Evolutionary conservation across 2,113 vertebrate genomes (phyloP).

Genomic region (Pelmatolapia mariae): DNA sequence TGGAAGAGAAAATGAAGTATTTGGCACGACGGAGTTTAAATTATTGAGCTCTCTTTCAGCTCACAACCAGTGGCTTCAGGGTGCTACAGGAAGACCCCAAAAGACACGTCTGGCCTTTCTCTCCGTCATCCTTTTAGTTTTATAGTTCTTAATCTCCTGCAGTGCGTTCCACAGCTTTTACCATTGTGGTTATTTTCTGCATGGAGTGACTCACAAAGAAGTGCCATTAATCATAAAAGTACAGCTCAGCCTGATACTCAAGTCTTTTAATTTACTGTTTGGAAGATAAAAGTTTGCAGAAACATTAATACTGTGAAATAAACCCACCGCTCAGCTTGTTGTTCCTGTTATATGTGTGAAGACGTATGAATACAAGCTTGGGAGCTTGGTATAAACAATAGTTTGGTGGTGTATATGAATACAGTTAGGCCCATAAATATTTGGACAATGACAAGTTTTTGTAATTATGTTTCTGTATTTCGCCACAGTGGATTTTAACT

Average conservation of each 20-base stretch:
- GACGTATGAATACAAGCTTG: neutral
- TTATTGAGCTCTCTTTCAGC: neutral
- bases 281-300: neutral
- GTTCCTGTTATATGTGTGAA: neutral
- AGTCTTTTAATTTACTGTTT: neutral
- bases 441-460: neutral
- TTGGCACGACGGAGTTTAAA: neutral
- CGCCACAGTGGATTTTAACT: neutral
- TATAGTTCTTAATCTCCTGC: neutral
- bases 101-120: neutral
- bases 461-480: neutral
- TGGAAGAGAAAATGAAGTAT: neutral
- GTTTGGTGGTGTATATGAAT: neutral
- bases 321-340: neutral
- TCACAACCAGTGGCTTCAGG: neutral
- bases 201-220: neutral
- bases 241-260: neutral
- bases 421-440: neutral
- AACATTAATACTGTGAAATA: neutral
- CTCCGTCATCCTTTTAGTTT: neutral
- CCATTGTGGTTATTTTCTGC: neutral
- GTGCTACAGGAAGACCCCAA: neutral
- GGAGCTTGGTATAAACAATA: neutral
- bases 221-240: constrained; percentile 37
- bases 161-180: neutral